These are phyloP conservation scores for Nycteola revayana DNA, from an alignment of 2,888 invertebrate genomes.

Conservation along the genomic window DNA sequence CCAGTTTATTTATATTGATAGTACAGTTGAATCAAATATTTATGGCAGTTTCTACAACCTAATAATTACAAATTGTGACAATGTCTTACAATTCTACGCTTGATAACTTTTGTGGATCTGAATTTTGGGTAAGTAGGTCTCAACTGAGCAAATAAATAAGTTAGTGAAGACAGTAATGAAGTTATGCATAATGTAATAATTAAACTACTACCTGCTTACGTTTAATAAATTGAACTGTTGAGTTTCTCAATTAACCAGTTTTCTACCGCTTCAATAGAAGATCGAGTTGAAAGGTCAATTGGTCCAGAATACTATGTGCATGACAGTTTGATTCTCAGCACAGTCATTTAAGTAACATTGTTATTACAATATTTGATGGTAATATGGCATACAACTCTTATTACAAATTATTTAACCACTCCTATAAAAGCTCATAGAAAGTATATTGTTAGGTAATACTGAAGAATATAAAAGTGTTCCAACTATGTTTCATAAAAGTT, in stretches of 20 bases:
- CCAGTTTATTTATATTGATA: slow-evolving; percentile 5
- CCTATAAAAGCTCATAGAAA: too few relatives aligned
- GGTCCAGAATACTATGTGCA: too few relatives aligned
- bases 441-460: too few relatives aligned
- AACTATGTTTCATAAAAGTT: too few relatives aligned
- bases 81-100: slow-evolving; percentile 82
- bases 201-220: slow-evolving; percentile 2
- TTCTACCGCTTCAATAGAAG: slow-evolving; percentile 6
- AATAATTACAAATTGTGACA: slow-evolving; percentile 60
- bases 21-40: slow-evolving; percentile 27
- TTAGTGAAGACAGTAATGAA: background rate
- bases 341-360: too few relatives aligned
- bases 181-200: background rate
- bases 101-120: slow-evolving; percentile 89
- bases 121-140: slow-evolving; percentile 88
- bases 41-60: slow-evolving; percentile 42
- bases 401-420: too few relatives aligned
- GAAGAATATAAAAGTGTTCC: too few relatives aligned
- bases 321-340: too few relatives aligned
- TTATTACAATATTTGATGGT: too few relatives aligned
- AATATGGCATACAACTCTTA: too few relatives aligned
- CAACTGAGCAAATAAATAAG: background rate
- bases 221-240: slow-evolving; percentile 8
- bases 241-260: slow-evolving; percentile 22
- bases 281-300: slow-evolving; percentile 17